A percentile compares a stretch with the other conserved stretches of the same genome.
Evolutionary conservation across 2,888 invertebrate genomes (phyloP).

Genomic region (Creontiades dilutus): DNA sequence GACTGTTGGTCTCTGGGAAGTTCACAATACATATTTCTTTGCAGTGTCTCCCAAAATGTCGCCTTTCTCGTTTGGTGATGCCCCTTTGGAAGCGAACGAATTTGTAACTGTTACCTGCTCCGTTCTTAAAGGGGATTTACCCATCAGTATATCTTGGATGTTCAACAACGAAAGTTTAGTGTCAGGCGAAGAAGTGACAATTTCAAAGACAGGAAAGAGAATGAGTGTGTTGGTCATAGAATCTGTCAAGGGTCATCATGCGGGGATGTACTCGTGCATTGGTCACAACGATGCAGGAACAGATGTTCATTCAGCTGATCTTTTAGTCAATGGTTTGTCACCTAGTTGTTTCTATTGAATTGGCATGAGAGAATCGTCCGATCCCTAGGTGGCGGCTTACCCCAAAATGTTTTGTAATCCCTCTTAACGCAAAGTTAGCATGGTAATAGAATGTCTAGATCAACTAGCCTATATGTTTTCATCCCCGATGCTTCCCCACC

Average conservation of each 20-base stretch:
- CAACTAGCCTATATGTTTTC: background rate
- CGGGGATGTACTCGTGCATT: slow-evolving; percentile 87
- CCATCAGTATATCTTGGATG: slow-evolving; percentile 85
- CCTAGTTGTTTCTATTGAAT: background rate
- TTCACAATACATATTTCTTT: background rate
- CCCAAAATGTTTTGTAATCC: background rate
- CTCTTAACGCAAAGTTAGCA: background rate
- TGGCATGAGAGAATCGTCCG: background rate
- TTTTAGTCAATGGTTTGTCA: slow-evolving; percentile 85
- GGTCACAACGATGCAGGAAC: slow-evolving; percentile 86
- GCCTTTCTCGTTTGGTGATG: slow-evolving; percentile 84
- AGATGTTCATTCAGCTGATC: slow-evolving; percentile 83
- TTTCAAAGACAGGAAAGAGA: slow-evolving; percentile 82
- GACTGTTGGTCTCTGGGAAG: no score
- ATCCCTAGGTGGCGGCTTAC: background rate
- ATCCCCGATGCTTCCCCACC: background rate
- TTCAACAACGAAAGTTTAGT: slow-evolving; percentile 80
- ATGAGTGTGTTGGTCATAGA: slow-evolving; percentile 84
- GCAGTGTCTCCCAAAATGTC: slow-evolving; percentile 84
- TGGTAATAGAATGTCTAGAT: background rate
- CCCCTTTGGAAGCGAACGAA: slow-evolving; percentile 80
- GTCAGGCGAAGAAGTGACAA: slow-evolving; percentile 81
- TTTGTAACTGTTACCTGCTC: slow-evolving; percentile 80
- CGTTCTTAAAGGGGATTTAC: slow-evolving; percentile 82
- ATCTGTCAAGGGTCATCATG: slow-evolving; percentile 85